A percentile compares a stretch with the other conserved stretches of the same genome.
phyloP scores from a whole-genome alignment of 1,140 invertebrate genomes.

The Steinernema khuongi region DNA sequence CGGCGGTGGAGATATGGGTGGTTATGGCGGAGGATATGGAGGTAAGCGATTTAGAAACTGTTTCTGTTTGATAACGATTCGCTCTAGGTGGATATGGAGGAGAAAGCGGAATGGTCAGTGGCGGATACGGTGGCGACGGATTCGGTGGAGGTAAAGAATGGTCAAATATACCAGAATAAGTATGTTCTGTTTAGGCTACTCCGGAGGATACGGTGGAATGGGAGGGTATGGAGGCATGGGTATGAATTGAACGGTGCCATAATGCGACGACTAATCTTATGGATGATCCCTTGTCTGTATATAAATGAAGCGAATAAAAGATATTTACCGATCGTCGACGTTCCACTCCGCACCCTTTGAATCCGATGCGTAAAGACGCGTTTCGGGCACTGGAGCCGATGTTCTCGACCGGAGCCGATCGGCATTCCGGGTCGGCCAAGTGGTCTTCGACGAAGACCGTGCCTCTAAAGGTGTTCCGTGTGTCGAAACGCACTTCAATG shows the following conservation, averaged over 20 bases:
- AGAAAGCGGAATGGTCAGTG: conserved; percentile 25
- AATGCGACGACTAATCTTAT: neutral
- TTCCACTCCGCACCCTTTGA: conserved; percentile 50
- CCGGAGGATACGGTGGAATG: conserved; percentile 31
- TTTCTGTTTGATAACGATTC: too few relatives aligned
- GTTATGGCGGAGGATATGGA: conserved; percentile 37
- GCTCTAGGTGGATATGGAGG: conserved; percentile 28
- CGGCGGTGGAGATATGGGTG: conserved; percentile 39
- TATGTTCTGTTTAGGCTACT: neutral
- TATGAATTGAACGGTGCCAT: neutral
- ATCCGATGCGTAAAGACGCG: conserved; percentile 48
- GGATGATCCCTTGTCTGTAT: neutral
- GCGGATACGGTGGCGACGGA: neutral
- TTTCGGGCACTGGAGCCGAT: conserved; percentile 36
- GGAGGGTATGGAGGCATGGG: conserved; percentile 36
- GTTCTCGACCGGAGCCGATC: conserved; percentile 42
- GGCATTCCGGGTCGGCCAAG: conserved; percentile 49
- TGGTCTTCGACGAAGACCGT: conserved; percentile 55
- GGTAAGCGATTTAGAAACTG: conserved; percentile 28
- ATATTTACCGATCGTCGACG: conserved; percentile 45
- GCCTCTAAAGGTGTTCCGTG: conserved; percentile 49
- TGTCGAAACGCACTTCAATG: conserved; percentile 56
- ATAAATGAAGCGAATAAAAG: conserved; percentile 24
- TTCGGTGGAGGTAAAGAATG: conserved; percentile 24
- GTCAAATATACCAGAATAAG: neutral